Evolutionary conservation across 2,888 invertebrate genomes (phyloP).

Genomic region (Odontocerum albicorne): DNA sequence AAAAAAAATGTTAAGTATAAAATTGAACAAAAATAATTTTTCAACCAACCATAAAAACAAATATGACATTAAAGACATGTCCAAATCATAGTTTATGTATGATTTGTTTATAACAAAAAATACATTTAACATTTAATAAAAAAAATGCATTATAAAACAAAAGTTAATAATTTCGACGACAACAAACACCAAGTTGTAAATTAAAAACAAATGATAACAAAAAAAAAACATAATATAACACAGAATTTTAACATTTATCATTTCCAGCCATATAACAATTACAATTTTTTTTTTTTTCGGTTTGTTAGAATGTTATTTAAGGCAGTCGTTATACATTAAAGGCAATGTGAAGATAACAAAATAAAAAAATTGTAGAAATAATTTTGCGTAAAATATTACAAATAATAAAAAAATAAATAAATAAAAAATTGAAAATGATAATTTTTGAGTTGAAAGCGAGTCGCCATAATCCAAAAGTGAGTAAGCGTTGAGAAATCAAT

Average conservation of each 20-base stretch:
- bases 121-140: conserved; percentile 17
- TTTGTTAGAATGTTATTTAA: too few relatives aligned
- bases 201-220: conserved; percentile 7
- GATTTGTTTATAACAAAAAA: conserved; percentile 6
- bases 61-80: too few relatives aligned
- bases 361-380: conserved; percentile 1
- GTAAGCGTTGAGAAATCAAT: conserved; percentile 34
- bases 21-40: too few relatives aligned
- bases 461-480: conserved; percentile 37
- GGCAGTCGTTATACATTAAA: conserved; percentile 2
- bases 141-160: background rate
- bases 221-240: background rate
- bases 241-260: conserved; percentile 6
- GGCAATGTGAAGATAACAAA: conserved; percentile 1
- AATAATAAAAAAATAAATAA: conserved; percentile 5
- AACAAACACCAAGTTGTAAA: conserved; percentile 11
- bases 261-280: conserved; percentile 5
- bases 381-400: background rate
- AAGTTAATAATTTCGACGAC: conserved; percentile 5
- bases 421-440: conserved; percentile 6
- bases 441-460: conserved; percentile 20
- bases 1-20: too few relatives aligned
- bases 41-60: too few relatives aligned
- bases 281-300: too few relatives aligned
- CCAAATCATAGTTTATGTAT: conserved; percentile 15